These are phyloP conservation scores for Drusus annulatus DNA, from an alignment of 1,140 invertebrate genomes.

Conservation along the genomic window DNA sequence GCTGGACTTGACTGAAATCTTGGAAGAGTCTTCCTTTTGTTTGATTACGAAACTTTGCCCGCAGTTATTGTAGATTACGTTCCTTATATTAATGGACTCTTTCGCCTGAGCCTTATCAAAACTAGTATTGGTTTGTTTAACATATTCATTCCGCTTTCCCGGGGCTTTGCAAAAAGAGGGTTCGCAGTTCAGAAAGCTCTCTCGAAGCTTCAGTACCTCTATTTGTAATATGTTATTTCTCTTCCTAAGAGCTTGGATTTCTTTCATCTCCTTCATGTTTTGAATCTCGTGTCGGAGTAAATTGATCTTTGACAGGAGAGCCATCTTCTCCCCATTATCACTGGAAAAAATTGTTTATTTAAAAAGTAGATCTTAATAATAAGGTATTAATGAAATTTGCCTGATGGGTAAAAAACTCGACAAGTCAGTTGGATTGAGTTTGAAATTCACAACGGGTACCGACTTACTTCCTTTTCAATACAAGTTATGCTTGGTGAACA, in stretches of 20 bases:
- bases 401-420: too few species aligned
- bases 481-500: too few species aligned
- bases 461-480: too few species aligned
- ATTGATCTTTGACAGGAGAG: neutral
- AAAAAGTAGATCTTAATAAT: neutral
- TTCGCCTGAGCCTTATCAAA: neutral
- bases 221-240: neutral
- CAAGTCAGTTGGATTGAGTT: neutral
- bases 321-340: neutral
- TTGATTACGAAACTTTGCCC: conserved; percentile 36
- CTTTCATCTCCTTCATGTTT: conserved; percentile 7
- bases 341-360: conserved; percentile 2
- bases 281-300: neutral
- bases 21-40: neutral
- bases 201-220: neutral
- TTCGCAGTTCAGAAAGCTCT: neutral
- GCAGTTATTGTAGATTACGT: conserved; percentile 39
- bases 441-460: too few species aligned
- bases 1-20: neutral
- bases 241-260: neutral
- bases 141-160: neutral
- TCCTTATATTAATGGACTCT: conserved; percentile 33
- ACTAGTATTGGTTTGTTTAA: neutral
- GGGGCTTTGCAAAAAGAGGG: neutral
- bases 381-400: neutral